These are phyloP conservation scores for Coranthus polyacanthus DNA, from an alignment of 2,797 vertebrate species.

Conservation along the genomic window DNA sequence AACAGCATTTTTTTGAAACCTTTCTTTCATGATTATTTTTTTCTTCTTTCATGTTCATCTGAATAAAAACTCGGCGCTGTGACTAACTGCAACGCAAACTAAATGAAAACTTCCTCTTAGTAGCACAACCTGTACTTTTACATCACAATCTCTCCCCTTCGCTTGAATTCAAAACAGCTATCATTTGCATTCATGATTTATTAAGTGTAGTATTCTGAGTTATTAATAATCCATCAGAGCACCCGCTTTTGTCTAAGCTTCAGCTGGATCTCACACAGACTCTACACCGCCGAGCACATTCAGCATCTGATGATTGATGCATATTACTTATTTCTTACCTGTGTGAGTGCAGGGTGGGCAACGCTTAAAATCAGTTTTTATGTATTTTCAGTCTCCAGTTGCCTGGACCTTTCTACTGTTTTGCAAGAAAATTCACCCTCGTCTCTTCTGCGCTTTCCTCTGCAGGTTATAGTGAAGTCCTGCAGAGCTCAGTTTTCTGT, in stretches of 20 bases:
- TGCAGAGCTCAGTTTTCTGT: slow-evolving; percentile 15
- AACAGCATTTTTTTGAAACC: too few species aligned
- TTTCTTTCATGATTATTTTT: too few species aligned
- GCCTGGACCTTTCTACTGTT: not conserved
- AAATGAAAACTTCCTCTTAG: too few species aligned
- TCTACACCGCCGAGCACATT: not conserved
- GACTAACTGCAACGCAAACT: too few species aligned
- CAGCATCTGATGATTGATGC: slow-evolving; percentile 10
- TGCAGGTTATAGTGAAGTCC: not conserved
- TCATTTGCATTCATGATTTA: slow-evolving; percentile 21
- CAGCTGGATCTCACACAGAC: slow-evolving; percentile 20
- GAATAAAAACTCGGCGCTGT: too few species aligned
- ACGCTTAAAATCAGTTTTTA: slow-evolving; percentile 25
- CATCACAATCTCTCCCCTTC: not conserved
- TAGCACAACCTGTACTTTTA: not conserved
- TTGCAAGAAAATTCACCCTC: too few species aligned
- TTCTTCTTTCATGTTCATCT: too few species aligned
- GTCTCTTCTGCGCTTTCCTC: not conserved
- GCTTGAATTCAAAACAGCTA: not conserved
- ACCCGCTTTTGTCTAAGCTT: slow-evolving; percentile 23
- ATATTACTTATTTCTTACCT: slow-evolving; percentile 28
- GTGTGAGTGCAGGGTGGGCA: not conserved
- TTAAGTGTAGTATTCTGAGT: slow-evolving; percentile 15
- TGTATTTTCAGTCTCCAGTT: not conserved
- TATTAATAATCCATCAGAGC: slow-evolving; percentile 43